These are phyloP conservation scores for Chrysogorgia sp. DNA, from an alignment of 92 coral and sea anemone genomes.

Conservation along the genomic window DNA sequence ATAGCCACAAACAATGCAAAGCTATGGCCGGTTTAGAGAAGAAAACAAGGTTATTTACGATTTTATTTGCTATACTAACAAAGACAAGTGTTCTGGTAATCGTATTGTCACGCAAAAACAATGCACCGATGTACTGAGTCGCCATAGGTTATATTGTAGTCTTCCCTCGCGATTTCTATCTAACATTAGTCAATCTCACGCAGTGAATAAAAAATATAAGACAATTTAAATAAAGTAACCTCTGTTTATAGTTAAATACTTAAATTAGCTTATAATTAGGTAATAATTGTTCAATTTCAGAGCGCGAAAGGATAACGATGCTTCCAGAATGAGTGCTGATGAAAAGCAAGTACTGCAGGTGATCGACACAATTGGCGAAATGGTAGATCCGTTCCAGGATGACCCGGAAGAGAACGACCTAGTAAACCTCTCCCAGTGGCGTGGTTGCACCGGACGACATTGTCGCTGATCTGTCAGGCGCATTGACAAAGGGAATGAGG, in stretches of 20 bases:
- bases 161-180: conserved; percentile 13
- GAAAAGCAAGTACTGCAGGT: conserved; percentile 32
- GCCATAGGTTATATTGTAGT: conserved; percentile 28
- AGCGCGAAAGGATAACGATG: conserved; percentile 34
- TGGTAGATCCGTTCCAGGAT: conserved; percentile 21
- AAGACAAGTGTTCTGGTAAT: conserved; percentile 11
- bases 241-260: conserved; percentile 17
- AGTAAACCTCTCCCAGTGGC: conserved; percentile 36
- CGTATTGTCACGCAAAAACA: conserved; percentile 4
- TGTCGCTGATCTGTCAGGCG: conserved; percentile 18
- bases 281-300: conserved; percentile 15
- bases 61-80: background rate
- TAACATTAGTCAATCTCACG: conserved; percentile 35
- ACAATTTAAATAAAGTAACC: conserved; percentile 15
- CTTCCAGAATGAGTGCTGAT: conserved; percentile 33
- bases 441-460: conserved; percentile 25
- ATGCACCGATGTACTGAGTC: conserved; percentile 8
- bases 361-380: conserved; percentile 17
- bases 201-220: conserved; percentile 2
- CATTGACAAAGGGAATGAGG: conserved; percentile 43
- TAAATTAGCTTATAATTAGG: conserved; percentile 25
- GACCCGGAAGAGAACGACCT: conserved; percentile 22
- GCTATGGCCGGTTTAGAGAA: conserved; percentile 37
- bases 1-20: conserved; percentile 40
- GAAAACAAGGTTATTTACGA: background rate